Evolutionary conservation across 2,797 vertebrate genomes (phyloP), one percentile per base, ranked within the genome.

Genomic region (Eospalax fontanierii): DNA sequence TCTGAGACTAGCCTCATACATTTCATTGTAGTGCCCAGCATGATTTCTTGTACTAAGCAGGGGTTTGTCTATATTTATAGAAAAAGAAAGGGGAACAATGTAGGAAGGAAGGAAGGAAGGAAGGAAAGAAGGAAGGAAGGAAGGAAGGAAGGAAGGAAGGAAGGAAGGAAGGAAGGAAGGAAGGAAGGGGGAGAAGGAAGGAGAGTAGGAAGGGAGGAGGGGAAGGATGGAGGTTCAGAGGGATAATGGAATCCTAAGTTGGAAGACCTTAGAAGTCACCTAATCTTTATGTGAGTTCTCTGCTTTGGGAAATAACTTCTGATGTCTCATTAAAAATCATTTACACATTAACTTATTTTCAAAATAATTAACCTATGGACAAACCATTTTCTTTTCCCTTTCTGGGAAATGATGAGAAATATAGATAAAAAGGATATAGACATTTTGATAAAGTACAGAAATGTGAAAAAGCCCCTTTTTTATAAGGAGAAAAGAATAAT

Each of bases 381-480:
- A 92, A 82, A 82, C 68, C 4, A 0, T 90, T 92, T 95, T 78
- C n/a, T 76, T 94, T 94, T 92, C 35, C 7, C 1, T 94, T 93
- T 90, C 61, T 92, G 70, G 15, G 28, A 94, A 88, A 86, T 80
- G 70, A 68, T 82, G 38, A 89, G 33, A 74, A 76, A 68, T 30
- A 73, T 30, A 79, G 38, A 33, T 89, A 50, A 83, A 12, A 84
- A 91, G 90, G 15, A 95, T 61, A 4, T 70, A 86, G 43, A 68
- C 61, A 73, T 92, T 94, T 96, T 92, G 87, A 90, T 84, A 71
- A 90, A 73, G 11, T 73, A 61, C 21, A 83, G 59, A 95, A 91
- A 88, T 89, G 3, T 91, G 89, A 96, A 95, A 82, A n/a, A n/a
- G n/a, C n/a, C n/a, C n/a, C 79, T 54, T 82, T 93, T 95, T 96